Conservation (phyloP, 1,140 invertebrate species). For the Agrypnia vestita region DNA sequence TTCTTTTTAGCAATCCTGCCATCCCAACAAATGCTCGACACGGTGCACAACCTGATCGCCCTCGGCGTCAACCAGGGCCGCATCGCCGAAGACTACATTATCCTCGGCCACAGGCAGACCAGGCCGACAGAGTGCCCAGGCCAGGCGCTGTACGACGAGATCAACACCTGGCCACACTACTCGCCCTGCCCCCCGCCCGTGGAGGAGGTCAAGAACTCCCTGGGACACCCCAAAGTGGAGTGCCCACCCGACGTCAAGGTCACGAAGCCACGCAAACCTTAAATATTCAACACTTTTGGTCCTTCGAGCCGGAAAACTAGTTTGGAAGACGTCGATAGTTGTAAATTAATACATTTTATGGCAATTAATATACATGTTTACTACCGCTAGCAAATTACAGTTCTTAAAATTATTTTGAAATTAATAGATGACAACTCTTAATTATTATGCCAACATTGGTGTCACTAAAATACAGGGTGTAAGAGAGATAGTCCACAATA, state of each 20-base stretch:
- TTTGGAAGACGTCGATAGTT: conserved; percentile 64
- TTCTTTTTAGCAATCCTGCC: conserved; percentile 72
- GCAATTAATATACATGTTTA: no score
- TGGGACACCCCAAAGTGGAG: background rate
- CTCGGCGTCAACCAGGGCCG: conserved; percentile 76
- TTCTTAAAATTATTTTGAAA: no score
- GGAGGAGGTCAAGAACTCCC: background rate
- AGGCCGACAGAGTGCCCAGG: conserved; percentile 82
- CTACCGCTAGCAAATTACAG: background rate
- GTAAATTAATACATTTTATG: background rate
- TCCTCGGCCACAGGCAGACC: conserved; percentile 82
- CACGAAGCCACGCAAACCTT: background rate
- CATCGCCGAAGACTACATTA: conserved; percentile 76
- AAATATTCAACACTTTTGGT: background rate
- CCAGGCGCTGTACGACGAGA: conserved; percentile 75
- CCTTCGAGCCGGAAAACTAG: background rate
- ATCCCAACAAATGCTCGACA: conserved; percentile 75
- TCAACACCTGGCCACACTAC: conserved; percentile 79
- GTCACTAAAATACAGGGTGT: no score
- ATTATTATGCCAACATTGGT: no score
- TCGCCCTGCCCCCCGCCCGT: conserved; percentile 49
- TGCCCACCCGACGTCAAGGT: background rate
- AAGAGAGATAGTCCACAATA: no score
- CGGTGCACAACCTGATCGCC: conserved; percentile 76
- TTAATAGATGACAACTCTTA: no score